These are phyloP conservation scores for Rhorus exstirpatorius DNA, from an alignment of 2,888 invertebrate species.

Conservation along the genomic window DNA sequence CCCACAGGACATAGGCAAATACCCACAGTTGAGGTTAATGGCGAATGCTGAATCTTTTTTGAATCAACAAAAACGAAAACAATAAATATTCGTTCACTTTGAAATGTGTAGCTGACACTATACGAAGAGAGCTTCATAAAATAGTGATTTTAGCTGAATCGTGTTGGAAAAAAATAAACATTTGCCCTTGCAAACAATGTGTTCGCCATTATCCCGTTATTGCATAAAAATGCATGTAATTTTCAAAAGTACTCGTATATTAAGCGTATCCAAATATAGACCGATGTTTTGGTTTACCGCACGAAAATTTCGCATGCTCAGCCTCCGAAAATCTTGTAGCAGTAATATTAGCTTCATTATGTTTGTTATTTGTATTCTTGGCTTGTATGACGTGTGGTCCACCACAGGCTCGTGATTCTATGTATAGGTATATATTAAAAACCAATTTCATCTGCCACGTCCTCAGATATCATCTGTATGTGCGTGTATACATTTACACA, in stretches of 20 bases:
- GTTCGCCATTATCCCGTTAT: no score
- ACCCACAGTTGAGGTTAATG: background rate
- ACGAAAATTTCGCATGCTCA: conserved; percentile 10
- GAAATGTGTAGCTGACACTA: no score
- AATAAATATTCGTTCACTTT: no score
- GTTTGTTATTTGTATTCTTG: conserved; percentile 47
- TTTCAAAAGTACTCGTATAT: conserved; percentile 16
- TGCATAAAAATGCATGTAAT: no score
- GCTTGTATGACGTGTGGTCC: conserved; percentile 29
- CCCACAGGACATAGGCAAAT: background rate
- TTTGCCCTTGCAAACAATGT: no score
- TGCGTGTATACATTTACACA: no score
- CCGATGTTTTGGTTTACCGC: conserved; percentile 25
- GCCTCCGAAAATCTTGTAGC: conserved; percentile 32
- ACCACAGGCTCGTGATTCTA: conserved; percentile 19
- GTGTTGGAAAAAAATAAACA: no score
- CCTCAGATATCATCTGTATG: background rate
- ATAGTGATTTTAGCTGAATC: no score
- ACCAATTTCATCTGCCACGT: conserved; percentile 25
- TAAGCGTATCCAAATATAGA: conserved; percentile 16
- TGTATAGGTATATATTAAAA: conserved; percentile 32
- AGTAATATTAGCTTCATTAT: conserved; percentile 36
- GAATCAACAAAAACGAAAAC: no score
- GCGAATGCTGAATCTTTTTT: background rate
- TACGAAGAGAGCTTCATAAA: no score